phyloP scores from a whole-genome alignment of 2,888 invertebrate genomes.

The Drosophila formosana region DNA sequence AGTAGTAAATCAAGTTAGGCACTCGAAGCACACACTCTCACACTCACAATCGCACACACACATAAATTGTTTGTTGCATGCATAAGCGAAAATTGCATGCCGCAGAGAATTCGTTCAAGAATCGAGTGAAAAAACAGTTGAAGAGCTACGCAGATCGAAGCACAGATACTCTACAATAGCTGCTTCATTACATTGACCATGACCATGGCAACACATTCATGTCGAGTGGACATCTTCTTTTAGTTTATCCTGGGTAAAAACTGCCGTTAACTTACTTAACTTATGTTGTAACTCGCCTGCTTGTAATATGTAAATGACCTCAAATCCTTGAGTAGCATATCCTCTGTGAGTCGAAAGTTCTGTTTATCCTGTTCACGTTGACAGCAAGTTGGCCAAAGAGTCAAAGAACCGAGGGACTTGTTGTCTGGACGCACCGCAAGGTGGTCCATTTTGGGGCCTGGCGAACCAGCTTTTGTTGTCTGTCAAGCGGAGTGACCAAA shows the following conservation, averaged over 20 bases:
- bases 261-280: neutral
- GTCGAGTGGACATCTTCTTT: neutral
- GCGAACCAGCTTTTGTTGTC: slow-evolving; percentile 69
- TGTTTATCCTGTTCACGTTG: slow-evolving; percentile 44
- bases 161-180: slow-evolving; percentile 24
- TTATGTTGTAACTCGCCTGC: neutral
- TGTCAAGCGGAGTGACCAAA: slow-evolving; percentile 78
- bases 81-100: slow-evolving; percentile 71
- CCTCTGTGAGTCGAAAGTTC: slow-evolving; percentile 10
- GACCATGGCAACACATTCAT: neutral
- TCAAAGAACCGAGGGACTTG: slow-evolving; percentile 35
- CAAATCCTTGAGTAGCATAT: slow-evolving; percentile 2
- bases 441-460: slow-evolving; percentile 40
- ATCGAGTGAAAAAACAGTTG: slow-evolving; percentile 10
- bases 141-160: neutral
- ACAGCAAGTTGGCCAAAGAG: slow-evolving; percentile 36
- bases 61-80: slow-evolving; percentile 49
- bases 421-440: slow-evolving; percentile 34
- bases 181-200: neutral
- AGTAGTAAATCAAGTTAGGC: slow-evolving; percentile 80
- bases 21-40: slow-evolving; percentile 53
- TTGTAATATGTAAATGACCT: neutral
- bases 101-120: slow-evolving; percentile 62
- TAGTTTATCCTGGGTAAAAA: neutral
- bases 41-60: slow-evolving; percentile 34